These are phyloP conservation scores for Dicrostonyx torquatus DNA, from an alignment of 2,797 vertebrate species.

Conservation along the genomic window DNA sequence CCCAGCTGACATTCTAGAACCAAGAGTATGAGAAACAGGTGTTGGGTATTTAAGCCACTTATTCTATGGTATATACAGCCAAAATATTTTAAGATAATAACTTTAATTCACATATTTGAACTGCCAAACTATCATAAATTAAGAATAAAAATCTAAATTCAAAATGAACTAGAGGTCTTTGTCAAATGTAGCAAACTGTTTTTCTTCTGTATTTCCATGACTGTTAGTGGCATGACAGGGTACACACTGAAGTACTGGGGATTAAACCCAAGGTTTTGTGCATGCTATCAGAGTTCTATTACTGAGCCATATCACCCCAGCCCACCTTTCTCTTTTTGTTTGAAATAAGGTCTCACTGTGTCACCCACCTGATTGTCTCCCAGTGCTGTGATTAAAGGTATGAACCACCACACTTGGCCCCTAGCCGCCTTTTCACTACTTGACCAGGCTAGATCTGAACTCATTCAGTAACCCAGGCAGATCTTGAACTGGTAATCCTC, in stretches of 20 bases:
- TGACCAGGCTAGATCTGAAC: not conserved
- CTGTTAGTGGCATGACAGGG: not conserved
- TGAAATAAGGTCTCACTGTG: not conserved
- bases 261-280: not conserved
- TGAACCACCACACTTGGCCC: not conserved
- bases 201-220: slow-evolving; percentile 9
- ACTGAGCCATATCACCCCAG: not conserved
- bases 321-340: not conserved
- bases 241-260: not conserved
- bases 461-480: not conserved
- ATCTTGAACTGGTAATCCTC: not conserved
- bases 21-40: not conserved
- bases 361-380: not conserved
- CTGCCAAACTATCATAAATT: slow-evolving; percentile 35
- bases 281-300: not conserved
- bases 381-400: not conserved
- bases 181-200: not conserved
- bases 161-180: slow-evolving; percentile 17
- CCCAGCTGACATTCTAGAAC: not conserved
- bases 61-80: not conserved
- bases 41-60: not conserved
- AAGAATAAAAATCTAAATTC: slow-evolving; percentile 7
- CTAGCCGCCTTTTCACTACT: not conserved
- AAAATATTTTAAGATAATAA: not conserved
- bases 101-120: slow-evolving; percentile 47